Conservation (phyloP, 1,140 invertebrate species). For the Schlechtendalia chinensis region DNA sequence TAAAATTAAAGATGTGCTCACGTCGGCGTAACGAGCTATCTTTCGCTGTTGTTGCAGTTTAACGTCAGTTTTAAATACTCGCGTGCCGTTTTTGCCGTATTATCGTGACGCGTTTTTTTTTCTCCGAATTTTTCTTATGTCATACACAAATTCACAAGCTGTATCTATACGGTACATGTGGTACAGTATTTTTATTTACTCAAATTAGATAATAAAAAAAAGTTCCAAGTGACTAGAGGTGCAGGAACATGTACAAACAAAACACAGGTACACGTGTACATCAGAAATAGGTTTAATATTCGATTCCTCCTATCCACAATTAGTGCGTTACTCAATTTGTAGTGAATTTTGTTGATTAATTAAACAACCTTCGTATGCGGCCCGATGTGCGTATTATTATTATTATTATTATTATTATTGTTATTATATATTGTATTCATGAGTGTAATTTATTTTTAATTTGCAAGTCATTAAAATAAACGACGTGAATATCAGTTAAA, state of each 20-base stretch:
- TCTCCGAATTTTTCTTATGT: too few species aligned
- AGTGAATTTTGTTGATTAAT: neutral
- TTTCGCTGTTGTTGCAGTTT: neutral
- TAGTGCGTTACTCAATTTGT: neutral
- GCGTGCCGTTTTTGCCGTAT: too few species aligned
- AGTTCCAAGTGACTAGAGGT: neutral
- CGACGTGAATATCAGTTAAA: neutral
- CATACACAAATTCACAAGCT: too few species aligned
- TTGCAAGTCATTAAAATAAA: conserved; percentile 9
- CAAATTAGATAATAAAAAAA: too few species aligned
- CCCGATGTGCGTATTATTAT: neutral
- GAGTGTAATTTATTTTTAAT: conserved; percentile 17
- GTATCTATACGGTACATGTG: too few species aligned
- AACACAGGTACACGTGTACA: too few species aligned
- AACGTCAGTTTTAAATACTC: too few species aligned
- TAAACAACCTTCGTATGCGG: neutral
- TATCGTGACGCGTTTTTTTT: too few species aligned
- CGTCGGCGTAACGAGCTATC: neutral
- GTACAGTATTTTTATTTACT: neutral
- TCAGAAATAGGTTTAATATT: neutral
- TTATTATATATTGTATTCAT: neutral
- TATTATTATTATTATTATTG: too few species aligned
- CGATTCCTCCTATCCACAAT: neutral
- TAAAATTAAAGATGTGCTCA: neutral
- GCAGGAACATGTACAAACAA: neutral